Percentiles rank a stretch among this genome's conserved stretches.
These are phyloP conservation scores for Lepidothrix coronata DNA, from an alignment of 2,113 vertebrate species.

Conservation along the genomic window DNA sequence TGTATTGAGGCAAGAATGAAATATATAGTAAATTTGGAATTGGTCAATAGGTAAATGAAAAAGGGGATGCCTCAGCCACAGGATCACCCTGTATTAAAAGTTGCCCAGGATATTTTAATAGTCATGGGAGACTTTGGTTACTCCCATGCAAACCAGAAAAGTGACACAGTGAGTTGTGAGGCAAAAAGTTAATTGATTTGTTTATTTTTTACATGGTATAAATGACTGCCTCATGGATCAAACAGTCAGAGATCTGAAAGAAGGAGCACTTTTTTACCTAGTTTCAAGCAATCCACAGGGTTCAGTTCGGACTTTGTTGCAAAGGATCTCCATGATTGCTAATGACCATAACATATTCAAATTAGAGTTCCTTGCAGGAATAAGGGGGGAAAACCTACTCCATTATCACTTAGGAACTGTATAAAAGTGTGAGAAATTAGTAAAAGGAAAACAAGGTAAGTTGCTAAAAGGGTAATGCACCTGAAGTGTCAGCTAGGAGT, in stretches of 20 bases:
- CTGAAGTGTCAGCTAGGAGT: neutral
- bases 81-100: neutral
- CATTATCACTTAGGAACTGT: neutral
- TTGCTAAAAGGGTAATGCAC: neutral
- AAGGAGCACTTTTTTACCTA: neutral
- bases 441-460: neutral
- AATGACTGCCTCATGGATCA: neutral
- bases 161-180: neutral
- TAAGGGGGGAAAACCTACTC: neutral
- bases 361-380: neutral
- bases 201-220: neutral
- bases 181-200: neutral
- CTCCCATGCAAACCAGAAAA: neutral
- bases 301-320: neutral
- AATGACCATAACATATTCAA: neutral
- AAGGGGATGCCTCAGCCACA: neutral
- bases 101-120: neutral
- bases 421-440: neutral
- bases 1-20: neutral
- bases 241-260: neutral
- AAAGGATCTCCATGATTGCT: neutral
- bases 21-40: neutral
- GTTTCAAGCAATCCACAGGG: neutral
- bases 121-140: neutral
- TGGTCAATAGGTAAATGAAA: neutral